Conservation (phyloP, 53 echinoderm and acorn worm species). For the Actinopyga echinites region DNA sequence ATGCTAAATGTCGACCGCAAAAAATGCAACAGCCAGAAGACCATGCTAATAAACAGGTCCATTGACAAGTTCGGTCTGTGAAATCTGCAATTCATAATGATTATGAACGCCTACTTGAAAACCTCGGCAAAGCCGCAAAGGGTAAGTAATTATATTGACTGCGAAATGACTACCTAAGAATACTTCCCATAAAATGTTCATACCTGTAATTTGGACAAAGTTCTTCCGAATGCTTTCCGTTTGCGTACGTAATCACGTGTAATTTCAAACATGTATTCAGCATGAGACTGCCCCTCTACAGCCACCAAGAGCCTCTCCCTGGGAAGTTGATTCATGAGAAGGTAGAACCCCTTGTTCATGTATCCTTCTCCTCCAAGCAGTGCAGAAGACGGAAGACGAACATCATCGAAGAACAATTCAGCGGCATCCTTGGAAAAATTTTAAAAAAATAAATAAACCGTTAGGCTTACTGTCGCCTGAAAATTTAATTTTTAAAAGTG, state of each 20-base stretch:
- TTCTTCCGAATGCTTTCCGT: conserved; percentile 76
- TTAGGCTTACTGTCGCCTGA: too few species aligned
- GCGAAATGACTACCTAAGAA: too few species aligned
- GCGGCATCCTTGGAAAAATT: conserved; percentile 52
- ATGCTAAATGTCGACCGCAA: too few species aligned
- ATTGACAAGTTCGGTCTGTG: too few species aligned
- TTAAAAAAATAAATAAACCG: too few species aligned
- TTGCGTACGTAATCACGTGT: conserved; percentile 71
- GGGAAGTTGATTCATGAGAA: conserved; percentile 73
- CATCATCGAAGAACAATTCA: conserved; percentile 81
- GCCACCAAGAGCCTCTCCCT: conserved; percentile 60
- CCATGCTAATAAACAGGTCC: too few species aligned
- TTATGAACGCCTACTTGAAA: too few species aligned
- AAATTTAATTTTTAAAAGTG: too few species aligned
- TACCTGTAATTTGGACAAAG: conserved; percentile 59
- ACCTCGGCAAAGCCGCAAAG: too few species aligned
- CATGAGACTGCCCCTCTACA: conserved; percentile 36
- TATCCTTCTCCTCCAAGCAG: conserved; percentile 50
- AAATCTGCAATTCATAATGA: too few species aligned
- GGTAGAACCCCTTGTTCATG: conserved; percentile 63
- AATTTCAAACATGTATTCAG: conserved; percentile 74
- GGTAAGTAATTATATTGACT: too few species aligned
- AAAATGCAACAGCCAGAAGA: too few species aligned
- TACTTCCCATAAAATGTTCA: neutral
- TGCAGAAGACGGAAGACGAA: conserved; percentile 63